phyloP scores from a whole-genome alignment of 2,113 vertebrate species.

The Rhagologus leucostigma region DNA sequence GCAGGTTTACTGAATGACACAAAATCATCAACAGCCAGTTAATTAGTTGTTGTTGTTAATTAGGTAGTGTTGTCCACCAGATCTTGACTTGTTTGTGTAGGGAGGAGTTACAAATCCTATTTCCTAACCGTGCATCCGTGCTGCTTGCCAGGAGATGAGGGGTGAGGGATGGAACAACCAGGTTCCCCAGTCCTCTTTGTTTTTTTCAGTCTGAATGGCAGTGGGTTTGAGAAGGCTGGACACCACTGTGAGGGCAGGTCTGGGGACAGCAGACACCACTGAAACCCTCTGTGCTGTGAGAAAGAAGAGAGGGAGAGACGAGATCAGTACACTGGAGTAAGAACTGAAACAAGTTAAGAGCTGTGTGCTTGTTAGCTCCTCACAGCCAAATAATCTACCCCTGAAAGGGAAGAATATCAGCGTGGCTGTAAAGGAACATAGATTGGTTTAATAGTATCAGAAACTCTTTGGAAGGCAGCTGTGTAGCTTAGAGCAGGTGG shows the following conservation, averaged over 20 bases:
- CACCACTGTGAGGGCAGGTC: not conserved
- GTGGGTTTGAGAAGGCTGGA: not conserved
- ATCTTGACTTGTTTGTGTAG: not conserved
- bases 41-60: not conserved
- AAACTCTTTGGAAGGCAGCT: conserved; percentile 33
- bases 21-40: not conserved
- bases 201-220: not conserved
- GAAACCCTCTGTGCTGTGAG: not conserved
- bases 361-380: conserved; percentile 37
- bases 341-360: conserved; percentile 57
- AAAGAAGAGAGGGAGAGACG: not conserved
- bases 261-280: not conserved
- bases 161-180: not conserved
- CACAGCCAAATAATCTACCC: conserved; percentile 35
- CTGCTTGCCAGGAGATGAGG: not conserved
- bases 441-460: conserved; percentile 16
- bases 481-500: conserved; percentile 25
- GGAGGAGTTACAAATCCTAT: not conserved
- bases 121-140: not conserved
- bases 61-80: not conserved
- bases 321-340: not conserved
- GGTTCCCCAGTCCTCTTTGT: not conserved
- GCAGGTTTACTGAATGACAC: not conserved
- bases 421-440: not conserved
- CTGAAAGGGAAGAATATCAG: conserved; percentile 4